A percentile compares a stretch with the other conserved stretches of the same genome.
phyloP scores from a whole-genome alignment of 2,797 vertebrate species.

The Sarcoramphus papa region DNA sequence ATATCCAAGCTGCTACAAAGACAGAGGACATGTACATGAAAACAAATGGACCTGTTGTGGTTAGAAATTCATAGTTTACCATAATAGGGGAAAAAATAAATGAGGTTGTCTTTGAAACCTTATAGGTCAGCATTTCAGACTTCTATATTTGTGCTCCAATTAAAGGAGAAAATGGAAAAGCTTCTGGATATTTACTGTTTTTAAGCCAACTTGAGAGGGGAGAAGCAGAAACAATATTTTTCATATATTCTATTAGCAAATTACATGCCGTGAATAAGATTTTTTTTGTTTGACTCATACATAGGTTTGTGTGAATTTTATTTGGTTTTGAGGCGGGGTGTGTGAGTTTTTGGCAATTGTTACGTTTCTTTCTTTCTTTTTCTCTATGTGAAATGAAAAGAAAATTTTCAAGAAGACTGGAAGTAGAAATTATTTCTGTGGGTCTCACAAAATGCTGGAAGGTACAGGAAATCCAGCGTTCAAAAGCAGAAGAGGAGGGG shows the following conservation, averaged over 20 bases:
- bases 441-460: background rate
- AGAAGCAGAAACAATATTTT: background rate
- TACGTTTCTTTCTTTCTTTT: background rate
- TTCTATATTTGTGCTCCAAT: background rate
- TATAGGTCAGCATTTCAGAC: slow-evolving; percentile 33
- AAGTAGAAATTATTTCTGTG: background rate
- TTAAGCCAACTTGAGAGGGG: background rate
- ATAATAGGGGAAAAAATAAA: background rate
- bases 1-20: background rate
- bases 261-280: background rate
- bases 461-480: background rate
- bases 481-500: background rate
- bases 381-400: background rate
- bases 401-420: background rate
- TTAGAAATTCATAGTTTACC: slow-evolving; percentile 34
- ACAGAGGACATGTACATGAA: background rate
- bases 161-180: slow-evolving; percentile 9
- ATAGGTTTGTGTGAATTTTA: background rate
- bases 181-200: slow-evolving; percentile 10
- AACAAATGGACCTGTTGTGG: slow-evolving; percentile 17
- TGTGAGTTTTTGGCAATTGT: background rate
- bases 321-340: background rate
- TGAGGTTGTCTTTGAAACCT: background rate
- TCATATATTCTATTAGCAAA: background rate
- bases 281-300: background rate